Conservation (phyloP, 1,140 invertebrate species). For the Eulimnadia texana region DNA sequence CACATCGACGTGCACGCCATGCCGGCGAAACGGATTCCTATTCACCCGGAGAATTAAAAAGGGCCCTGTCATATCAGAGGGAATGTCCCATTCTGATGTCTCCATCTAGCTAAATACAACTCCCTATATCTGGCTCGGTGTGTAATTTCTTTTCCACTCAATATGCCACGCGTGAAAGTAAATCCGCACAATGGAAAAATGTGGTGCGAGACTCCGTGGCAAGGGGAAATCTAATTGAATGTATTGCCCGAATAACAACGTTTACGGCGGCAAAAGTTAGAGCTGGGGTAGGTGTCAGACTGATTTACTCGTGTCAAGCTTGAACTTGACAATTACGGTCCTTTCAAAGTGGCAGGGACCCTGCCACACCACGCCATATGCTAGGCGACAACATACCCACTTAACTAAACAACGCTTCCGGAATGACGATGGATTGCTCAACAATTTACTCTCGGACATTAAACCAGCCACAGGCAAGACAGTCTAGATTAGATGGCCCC, state of each 20-base stretch:
- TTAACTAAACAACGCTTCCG: not conserved
- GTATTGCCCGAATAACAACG: not conserved
- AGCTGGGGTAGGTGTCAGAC: not conserved
- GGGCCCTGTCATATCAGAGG: not conserved
- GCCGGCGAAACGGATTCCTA: not conserved
- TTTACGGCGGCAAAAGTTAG: not conserved
- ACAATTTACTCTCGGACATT: too few species aligned
- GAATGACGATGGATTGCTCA: too few species aligned
- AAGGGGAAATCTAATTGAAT: not conserved
- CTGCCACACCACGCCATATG: not conserved
- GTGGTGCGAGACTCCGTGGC: too few species aligned
- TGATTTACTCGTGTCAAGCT: not conserved
- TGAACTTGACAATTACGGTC: not conserved
- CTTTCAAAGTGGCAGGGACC: not conserved
- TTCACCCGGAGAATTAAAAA: not conserved
- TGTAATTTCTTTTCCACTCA: too few species aligned
- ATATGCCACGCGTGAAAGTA: too few species aligned
- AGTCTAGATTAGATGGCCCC: too few species aligned
- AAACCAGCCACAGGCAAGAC: too few species aligned
- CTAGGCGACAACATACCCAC: not conserved
- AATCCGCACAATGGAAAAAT: too few species aligned
- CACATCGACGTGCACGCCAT: not conserved
- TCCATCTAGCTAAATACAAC: too few species aligned
- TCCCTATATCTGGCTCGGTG: too few species aligned
- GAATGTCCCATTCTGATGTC: too few species aligned